Conservation (phyloP, 1,140 invertebrate genomes). For the Phenacoccus solenopsis region DNA sequence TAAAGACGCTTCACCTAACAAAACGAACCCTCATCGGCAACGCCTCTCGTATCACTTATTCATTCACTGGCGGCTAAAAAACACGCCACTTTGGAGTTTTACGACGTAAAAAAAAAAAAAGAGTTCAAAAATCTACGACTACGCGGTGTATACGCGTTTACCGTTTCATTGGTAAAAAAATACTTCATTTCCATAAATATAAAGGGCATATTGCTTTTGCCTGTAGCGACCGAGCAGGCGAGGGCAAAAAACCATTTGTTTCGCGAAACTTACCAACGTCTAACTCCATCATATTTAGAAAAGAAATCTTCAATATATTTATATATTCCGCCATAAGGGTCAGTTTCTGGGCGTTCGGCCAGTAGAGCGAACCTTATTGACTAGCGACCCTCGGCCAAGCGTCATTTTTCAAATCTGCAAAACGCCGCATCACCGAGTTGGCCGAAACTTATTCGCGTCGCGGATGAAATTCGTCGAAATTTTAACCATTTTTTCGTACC, state of each 20-base stretch:
- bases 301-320: background rate
- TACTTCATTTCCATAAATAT: background rate
- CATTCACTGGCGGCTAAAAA: too few species aligned
- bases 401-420: background rate
- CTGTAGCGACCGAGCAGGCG: background rate
- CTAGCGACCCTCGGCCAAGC: background rate
- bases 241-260: background rate
- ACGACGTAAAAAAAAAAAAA: too few species aligned
- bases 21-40: too few species aligned
- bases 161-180: too few species aligned
- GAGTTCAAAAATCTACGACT: too few species aligned
- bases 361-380: background rate
- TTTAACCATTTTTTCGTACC: too few species aligned
- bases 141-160: too few species aligned
- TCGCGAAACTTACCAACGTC: background rate
- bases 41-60: too few species aligned
- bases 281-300: background rate
- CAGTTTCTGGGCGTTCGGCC: background rate
- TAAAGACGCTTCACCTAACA: too few species aligned
- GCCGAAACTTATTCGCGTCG: background rate
- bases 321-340: constrained; percentile 1
- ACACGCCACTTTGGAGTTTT: too few species aligned
- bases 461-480: too few species aligned
- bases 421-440: background rate
- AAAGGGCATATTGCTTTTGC: constrained; percentile 1